phyloP scores from a whole-genome alignment of 2,888 invertebrate species.

The Calliopum simillimum region DNA sequence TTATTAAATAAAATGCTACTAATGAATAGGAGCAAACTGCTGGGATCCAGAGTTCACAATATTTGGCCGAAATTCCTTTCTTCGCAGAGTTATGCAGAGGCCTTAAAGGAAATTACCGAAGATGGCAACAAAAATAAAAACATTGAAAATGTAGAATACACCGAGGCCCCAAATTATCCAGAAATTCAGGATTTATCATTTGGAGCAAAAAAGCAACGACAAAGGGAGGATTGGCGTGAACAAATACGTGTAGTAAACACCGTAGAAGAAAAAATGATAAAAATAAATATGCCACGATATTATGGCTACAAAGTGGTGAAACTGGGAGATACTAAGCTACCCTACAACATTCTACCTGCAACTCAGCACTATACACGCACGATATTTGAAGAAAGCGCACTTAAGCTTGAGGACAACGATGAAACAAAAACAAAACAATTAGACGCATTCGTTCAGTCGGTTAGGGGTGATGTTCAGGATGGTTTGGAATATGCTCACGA shows the following conservation, averaged over 20 bases:
- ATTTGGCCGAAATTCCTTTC: conserved; percentile 31
- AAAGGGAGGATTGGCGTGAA: conserved; percentile 69
- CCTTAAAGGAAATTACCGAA: conserved; percentile 3
- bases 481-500: conserved; percentile 56
- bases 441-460: conserved; percentile 47
- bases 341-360: conserved; percentile 77
- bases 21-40: conserved; percentile 46
- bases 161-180: conserved; percentile 57
- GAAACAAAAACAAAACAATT: conserved; percentile 34
- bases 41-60: conserved; percentile 42
- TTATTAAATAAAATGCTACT: conserved; percentile 45
- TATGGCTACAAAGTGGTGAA: conserved; percentile 80
- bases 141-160: conserved; percentile 49
- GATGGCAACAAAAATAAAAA: background rate
- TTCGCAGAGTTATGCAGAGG: conserved; percentile 32
- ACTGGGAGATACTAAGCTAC: conserved; percentile 72
- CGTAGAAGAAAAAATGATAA: conserved; percentile 86
- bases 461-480: conserved; percentile 58
- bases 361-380: conserved; percentile 85
- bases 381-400: conserved; percentile 70
- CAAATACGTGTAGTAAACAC: conserved; percentile 76
- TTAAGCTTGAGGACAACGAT: background rate
- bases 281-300: conserved; percentile 83
- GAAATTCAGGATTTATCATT: conserved; percentile 70
- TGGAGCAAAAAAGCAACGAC: conserved; percentile 68